Percentiles rank a stretch among this genome's conserved stretches.
Conservation (phyloP, 2,113 vertebrate genomes). For the Cynocephalus volans region DNA sequence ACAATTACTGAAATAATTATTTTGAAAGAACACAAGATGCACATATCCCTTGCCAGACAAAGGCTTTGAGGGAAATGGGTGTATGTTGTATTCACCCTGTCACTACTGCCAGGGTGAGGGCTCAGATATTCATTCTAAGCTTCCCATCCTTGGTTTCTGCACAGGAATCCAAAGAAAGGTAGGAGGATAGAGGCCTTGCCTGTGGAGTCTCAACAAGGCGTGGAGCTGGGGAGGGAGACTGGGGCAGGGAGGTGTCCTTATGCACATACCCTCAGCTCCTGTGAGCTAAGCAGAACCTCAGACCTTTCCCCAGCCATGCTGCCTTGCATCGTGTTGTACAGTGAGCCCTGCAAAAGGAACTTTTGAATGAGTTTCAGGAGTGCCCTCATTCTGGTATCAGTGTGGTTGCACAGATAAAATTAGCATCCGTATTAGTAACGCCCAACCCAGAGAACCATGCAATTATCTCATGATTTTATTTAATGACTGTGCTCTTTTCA, state of each 20-base stretch:
- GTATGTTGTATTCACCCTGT: background rate
- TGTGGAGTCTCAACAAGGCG: background rate
- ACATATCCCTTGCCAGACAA: background rate
- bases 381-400: background rate
- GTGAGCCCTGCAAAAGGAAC: background rate
- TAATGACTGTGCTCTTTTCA: slow-evolving; percentile 84
- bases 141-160: background rate
- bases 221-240: background rate
- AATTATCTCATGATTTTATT: slow-evolving; percentile 84
- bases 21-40: background rate
- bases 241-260: background rate
- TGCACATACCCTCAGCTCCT: background rate
- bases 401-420: slow-evolving; percentile 61
- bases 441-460: slow-evolving; percentile 62
- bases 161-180: background rate
- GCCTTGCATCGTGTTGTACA: background rate
- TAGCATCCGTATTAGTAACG: slow-evolving; percentile 72
- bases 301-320: background rate
- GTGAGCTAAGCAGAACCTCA: background rate
- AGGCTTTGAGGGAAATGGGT: background rate
- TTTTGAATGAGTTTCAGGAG: background rate
- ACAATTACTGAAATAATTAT: background rate
- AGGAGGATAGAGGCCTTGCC: background rate
- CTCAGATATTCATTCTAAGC: background rate
- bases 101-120: background rate